Evolutionary conservation across 2,113 vertebrate species (phyloP), one percentile per base, ranked within the genome.

Genomic region (Chaenocephalus aceratus): DNA sequence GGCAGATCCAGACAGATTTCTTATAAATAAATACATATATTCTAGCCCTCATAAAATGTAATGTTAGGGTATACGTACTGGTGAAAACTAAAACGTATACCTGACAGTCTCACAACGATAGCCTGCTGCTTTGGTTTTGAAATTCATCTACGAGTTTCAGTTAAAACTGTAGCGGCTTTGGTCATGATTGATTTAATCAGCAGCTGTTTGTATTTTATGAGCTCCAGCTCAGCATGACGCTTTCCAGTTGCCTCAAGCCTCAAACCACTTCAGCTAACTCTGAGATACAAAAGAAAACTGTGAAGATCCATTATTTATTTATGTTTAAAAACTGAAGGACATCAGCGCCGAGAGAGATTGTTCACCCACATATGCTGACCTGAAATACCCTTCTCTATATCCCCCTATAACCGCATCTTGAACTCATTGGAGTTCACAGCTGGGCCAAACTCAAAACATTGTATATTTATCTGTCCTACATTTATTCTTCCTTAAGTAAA

Each of bases 111-210:
- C 16, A 21, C 53, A 44, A 8, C 52, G 26, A 81, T 44, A 36
- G n/a, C 18, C 9, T 16, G 3, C 21, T 45, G 64, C 45, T 64
- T 18, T 26, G 48, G 41, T 70, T 64, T 71, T 4, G 30, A 30
- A 30, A 30, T 30, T 30, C 30, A 30, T 30, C 30, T 3, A 30
- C 30, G 30, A 15, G 34, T 62, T 73, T 66, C 54, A 66, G 10
- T 41, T 58, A 68, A 57, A 73, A 5, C 46, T 75, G 23, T 15
- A 56, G 6, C 12, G 1, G 57, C 89, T 48, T 92, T 87, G 34
- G 94, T 87, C 4, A 93, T 85, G 61, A 95, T 92, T 8, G 89
- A 92, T 0, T 91, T 93, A 30, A 93, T 86, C 88, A 96, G 85
- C 18, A 86, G 82, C 79, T 94, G 93, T 2, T 84, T 93, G 59